Evolutionary conservation across 2,888 invertebrate species (phyloP).

Genomic region (Acrobasis consociella): DNA sequence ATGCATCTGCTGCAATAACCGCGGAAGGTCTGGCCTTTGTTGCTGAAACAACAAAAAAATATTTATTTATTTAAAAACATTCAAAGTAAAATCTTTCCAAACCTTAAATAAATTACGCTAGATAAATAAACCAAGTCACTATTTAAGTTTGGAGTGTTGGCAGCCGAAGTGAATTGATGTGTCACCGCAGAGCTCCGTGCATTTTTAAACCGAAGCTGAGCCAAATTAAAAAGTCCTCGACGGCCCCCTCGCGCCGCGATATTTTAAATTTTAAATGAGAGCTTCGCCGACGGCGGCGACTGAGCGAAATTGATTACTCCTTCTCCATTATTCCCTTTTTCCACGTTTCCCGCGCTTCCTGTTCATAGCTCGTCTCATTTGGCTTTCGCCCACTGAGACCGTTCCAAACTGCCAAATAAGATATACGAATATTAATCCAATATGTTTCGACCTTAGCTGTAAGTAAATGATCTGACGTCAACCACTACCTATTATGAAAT

Average conservation of each 20-base stretch:
- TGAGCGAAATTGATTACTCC: slow-evolving; percentile 82
- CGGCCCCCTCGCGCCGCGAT: slow-evolving; percentile 68
- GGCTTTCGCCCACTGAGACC: slow-evolving; percentile 52
- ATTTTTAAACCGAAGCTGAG: slow-evolving; percentile 76
- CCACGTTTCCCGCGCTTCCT: slow-evolving; percentile 67
- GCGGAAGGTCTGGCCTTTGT: slow-evolving; percentile 92
- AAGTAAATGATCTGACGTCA: too few species aligned
- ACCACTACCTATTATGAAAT: too few species aligned
- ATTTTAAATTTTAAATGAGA: slow-evolving; percentile 82
- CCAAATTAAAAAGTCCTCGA: slow-evolving; percentile 81
- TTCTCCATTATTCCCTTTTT: slow-evolving; percentile 81
- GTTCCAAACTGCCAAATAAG: slow-evolving; percentile 52
- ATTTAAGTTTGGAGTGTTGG: slow-evolving; percentile 58
- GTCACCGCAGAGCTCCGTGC: slow-evolving; percentile 76
- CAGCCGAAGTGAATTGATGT: slow-evolving; percentile 78
- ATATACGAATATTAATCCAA: too few species aligned
- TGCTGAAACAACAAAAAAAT: slow-evolving; percentile 81
- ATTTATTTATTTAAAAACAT: slow-evolving; percentile 3
- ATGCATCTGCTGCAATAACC: slow-evolving; percentile 95
- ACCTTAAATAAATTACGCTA: slow-evolving; percentile 26
- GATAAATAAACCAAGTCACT: slow-evolving; percentile 48
- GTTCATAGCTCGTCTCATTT: slow-evolving; percentile 72
- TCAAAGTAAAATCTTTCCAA: not conserved
- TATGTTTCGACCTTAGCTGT: too few species aligned
- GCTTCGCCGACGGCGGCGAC: slow-evolving; percentile 74